Evolutionary conservation across 2,888 invertebrate species (phyloP).

Genomic region (Chironomus riparius): DNA sequence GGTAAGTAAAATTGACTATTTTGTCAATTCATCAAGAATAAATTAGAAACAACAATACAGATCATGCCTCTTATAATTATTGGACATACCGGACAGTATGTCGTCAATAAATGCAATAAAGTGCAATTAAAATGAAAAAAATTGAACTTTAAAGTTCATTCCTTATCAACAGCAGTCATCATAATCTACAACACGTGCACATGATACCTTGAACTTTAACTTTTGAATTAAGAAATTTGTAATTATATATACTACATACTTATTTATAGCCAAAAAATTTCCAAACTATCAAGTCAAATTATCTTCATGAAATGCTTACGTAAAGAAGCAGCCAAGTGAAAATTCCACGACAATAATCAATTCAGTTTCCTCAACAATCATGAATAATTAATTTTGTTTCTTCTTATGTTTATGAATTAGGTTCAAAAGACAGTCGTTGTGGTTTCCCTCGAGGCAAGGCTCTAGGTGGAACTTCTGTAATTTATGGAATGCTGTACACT

Average conservation of each 20-base stretch:
- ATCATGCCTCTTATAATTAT: too few relatives aligned
- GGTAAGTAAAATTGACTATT: conserved; percentile 36
- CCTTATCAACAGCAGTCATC: background rate
- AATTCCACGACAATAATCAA: background rate
- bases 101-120: too few relatives aligned
- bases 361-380: background rate
- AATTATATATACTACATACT: too few relatives aligned
- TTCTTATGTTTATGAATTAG: conserved; percentile 17
- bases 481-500: conserved; percentile 48
- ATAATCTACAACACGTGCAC: too few relatives aligned
- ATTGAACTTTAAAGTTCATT: background rate
- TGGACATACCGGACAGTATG: too few relatives aligned
- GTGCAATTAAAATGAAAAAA: too few relatives aligned
- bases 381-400: conserved; percentile 7
- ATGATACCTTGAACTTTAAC: too few relatives aligned
- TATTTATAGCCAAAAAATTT: too few relatives aligned
- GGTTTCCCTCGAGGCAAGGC: conserved; percentile 48
- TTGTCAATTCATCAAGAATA: too few relatives aligned
- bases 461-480: conserved; percentile 45
- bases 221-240: too few relatives aligned
- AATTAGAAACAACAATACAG: too few relatives aligned
- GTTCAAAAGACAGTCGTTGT: conserved; percentile 38
- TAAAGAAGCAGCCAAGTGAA: background rate
- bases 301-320: background rate
- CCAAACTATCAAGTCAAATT: too few relatives aligned